Base-by-base conservation (phyloP, 2,888 invertebrate species). In the Zygaena filipendulae region DNA sequence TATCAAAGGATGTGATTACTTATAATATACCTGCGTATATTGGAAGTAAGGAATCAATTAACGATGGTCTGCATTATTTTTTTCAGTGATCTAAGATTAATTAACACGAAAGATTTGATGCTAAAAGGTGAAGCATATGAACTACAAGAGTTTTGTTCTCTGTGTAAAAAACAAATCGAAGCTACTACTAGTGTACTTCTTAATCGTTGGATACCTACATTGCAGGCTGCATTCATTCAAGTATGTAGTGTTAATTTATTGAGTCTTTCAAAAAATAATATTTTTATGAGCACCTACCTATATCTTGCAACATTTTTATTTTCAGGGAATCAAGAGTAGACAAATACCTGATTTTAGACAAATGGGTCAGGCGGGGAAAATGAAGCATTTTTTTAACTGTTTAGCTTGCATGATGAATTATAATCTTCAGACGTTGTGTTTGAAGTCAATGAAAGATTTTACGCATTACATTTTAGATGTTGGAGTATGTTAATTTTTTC, bases 331-430 rank as follows among this genome's bases (percentile, higher is more conserved):
- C 27, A 87, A 84, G 48, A 87, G 81, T 49, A 84, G 82, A 30
- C 71, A 82, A 38, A 71, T 91, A 22, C 90, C 90, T 0, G 84
- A 84, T 38, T 79, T 84, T 0, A 71, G 82, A 21, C 84, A 87
- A 39, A 81, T 80, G 10, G 79, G 77, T n/a, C n/a, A 6, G 16
- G 16, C 7, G 4, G 16, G 16, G 9, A 82, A 84, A 53, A 83
- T 89, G 56, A 84, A 82, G 41, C 84, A 85, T 22, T 93, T 93
- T 61, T 94, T 89, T 58, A 88, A 92, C 58, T 89, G 92, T 45
- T 85, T 93, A 2, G 88, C 88, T 1, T 87, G 88, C 11, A 72
- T 95, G 22, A 95, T 95, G 95, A 91, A 92, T 1, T 87, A 87
- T 43, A 91, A 94, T 45, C 68, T 96, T 30, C 92, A 93, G 58